A percentile compares a stretch with the other conserved stretches of the same genome.
Evolutionary conservation across 1,140 invertebrate genomes (phyloP).

Genomic region (Helicorthomorpha holstii): DNA sequence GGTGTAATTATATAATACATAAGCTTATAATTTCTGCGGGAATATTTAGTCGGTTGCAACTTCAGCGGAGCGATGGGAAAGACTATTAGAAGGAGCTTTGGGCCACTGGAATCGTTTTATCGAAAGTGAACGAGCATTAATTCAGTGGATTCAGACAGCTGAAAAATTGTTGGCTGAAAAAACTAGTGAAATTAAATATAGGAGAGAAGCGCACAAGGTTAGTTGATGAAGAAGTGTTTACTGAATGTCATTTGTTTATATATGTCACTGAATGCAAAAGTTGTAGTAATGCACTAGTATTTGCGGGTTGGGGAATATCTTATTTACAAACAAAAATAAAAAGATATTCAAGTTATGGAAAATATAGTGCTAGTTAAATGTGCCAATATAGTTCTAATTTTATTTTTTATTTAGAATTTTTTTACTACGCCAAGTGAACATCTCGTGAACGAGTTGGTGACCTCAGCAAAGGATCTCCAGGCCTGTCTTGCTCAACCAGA

Average conservation of each 20-base stretch:
- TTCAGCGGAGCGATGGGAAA: slow-evolving; percentile 3
- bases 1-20: too few species aligned
- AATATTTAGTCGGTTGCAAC: neutral
- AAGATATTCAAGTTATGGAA: too few species aligned
- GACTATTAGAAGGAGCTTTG: slow-evolving; percentile 52
- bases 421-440: slow-evolving; percentile 67
- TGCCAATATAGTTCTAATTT: neutral
- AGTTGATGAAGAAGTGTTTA: too few species aligned
- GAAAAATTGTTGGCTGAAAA: slow-evolving; percentile 64
- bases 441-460: slow-evolving; percentile 16
- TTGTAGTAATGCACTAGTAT: too few species aligned
- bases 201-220: slow-evolving; percentile 46
- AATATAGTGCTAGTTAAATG: too few species aligned
- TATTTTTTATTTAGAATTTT: slow-evolving; percentile 46
- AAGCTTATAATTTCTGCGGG: too few species aligned
- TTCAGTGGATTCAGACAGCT: slow-evolving; percentile 68
- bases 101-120: slow-evolving; percentile 71
- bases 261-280: too few species aligned
- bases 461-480: neutral
- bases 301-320: too few species aligned
- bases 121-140: slow-evolving; percentile 54
- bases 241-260: too few species aligned
- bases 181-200: slow-evolving; percentile 58
- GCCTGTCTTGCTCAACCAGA: too few species aligned
- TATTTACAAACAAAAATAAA: too few species aligned